Base-by-base conservation (phyloP, 2,888 invertebrate species). In the Eurytoma adleriae region DNA sequence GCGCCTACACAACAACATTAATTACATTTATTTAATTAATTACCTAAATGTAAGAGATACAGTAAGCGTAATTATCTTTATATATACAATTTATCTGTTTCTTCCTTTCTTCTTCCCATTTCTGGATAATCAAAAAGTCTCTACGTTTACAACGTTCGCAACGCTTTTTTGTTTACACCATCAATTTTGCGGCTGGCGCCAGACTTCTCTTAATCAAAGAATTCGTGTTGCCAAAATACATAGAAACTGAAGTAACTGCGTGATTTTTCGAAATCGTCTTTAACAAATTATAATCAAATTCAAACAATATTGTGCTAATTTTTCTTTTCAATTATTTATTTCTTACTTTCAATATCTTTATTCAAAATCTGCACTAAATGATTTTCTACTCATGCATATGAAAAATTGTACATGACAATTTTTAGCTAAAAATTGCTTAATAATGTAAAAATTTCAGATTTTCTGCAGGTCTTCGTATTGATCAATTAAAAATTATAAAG, bases 31-130 rank as follows among this genome's bases (percentile, higher is more conserved):
- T 89, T 89, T 87, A 88, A 88, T 90, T 90, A 89, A 88, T 90
- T 61, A 89, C 87, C 89, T 90, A 90, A 89, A 89, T 88, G 86
- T 90, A 90, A 89, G 89, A 90, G 90, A 89, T 90, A 90, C 89
- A 90, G 85, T 90, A 90, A 90, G 90, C 90, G 90, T 90, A 90
- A 90, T 90, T 90, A 90, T 90, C 88, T 90, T 88, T 90, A 88
- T 88, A 88, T 88, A 85, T 88, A 88, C 88, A 88, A 88, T 86
- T 88, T 87, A 87, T 88, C 85, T 85, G 62, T 86, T 86, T 85
- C 48, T 87, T 57, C 24, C n/a, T 13, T 67, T 69, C 40, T 30
- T 61, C 52, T 86, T 84, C 84, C 82, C 84, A 83, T 85, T 85
- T 87, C 85, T 84, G 84, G 85, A 86, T 85, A 85, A 87, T 86